Conservation (phyloP, 2,113 vertebrate genomes). For the Spheniscus mendiculus region DNA sequence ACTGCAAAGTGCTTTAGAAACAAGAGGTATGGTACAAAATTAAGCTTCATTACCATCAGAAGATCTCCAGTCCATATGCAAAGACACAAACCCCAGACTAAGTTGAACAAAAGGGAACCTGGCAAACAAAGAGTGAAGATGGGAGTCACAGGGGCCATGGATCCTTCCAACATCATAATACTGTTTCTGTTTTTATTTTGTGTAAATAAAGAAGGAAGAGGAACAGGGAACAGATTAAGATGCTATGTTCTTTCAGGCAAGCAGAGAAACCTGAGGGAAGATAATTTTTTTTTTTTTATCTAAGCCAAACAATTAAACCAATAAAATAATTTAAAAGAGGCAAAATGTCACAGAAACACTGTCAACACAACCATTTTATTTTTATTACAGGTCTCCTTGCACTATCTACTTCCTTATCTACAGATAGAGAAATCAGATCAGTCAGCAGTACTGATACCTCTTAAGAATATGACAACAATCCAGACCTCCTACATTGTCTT, state of each 20-base stretch:
- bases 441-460: background rate
- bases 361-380: background rate
- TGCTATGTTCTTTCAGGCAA: background rate
- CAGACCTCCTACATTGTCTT: background rate
- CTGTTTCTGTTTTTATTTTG: background rate
- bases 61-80: background rate
- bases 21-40: background rate
- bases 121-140: background rate
- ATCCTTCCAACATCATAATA: background rate
- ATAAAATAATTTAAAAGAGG: background rate
- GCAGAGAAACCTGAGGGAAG: background rate
- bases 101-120: background rate
- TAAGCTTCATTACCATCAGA: background rate
- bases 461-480: background rate
- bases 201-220: background rate
- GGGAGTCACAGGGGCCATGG: background rate
- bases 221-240: background rate
- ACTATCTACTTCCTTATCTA: background rate
- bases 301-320: background rate
- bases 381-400: background rate
- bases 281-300: background rate
- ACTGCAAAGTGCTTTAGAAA: background rate
- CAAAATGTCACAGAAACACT: background rate
- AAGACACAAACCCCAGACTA: background rate
- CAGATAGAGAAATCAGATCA: background rate